Percentiles rank a stretch among this genome's conserved stretches.
Conservation (phyloP, 2,113 vertebrate genomes). For the Sciurus niger region DNA sequence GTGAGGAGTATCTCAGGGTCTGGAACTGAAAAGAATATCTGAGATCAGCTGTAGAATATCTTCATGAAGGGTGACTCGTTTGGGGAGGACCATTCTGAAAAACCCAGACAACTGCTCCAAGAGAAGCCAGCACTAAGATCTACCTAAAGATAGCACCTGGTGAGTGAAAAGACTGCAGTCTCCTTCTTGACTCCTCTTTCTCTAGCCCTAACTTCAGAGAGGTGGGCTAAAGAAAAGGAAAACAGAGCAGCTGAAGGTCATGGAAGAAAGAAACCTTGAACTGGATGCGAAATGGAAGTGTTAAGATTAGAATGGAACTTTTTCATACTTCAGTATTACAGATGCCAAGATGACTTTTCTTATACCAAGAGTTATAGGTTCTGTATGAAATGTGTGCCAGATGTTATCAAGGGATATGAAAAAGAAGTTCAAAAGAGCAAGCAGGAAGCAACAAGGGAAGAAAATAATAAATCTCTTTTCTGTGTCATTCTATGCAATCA, state of each 20-base stretch:
- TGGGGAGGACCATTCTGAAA: not conserved
- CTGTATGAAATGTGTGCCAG: not conserved
- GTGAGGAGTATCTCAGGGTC: not conserved
- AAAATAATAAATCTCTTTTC: not conserved
- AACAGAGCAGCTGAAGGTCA: not conserved
- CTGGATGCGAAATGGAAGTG: not conserved
- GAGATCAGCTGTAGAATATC: not conserved
- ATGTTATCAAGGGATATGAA: not conserved
- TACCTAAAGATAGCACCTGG: not conserved
- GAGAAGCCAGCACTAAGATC: not conserved
- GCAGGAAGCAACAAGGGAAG: not conserved
- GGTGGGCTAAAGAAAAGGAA: not conserved
- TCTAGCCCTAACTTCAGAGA: not conserved
- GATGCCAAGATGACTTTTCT: not conserved
- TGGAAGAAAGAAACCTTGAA: not conserved
- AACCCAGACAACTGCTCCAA: not conserved
- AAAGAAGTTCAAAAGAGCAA: not conserved
- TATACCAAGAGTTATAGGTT: not conserved
- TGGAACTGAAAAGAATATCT: not conserved
- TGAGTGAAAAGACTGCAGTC: not conserved
- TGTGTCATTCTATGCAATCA: too few relatives aligned
- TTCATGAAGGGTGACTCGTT: not conserved
- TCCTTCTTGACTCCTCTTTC: not conserved
- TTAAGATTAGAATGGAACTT: not conserved
- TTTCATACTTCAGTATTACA: slow-evolving; percentile 9